phyloP scores from a whole-genome alignment of 2,888 invertebrate species.

The Acanthosepion pharaonis region DNA sequence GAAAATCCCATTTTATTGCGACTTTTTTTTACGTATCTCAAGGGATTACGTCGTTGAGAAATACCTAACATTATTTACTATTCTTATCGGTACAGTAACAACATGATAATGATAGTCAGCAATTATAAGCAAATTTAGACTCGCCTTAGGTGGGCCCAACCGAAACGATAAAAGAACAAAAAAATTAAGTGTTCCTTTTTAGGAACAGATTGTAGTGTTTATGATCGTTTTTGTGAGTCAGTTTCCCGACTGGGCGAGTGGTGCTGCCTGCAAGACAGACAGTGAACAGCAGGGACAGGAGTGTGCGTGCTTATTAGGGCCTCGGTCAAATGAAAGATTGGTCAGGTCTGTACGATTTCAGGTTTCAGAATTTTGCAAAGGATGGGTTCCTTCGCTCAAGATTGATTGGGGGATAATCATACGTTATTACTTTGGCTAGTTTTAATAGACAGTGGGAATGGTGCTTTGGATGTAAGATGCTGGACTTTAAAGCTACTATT shows the following conservation, averaged over 20 bases:
- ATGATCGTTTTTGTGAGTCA: not conserved
- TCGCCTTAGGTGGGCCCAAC: not conserved
- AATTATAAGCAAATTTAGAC: not conserved
- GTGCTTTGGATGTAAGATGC: not conserved
- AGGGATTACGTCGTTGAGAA: not conserved
- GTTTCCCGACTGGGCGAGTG: not conserved
- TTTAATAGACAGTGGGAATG: not conserved
- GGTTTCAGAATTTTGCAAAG: not conserved
- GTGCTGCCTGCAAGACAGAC: not conserved
- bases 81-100: not conserved
- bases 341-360: not conserved
- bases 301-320: not conserved
- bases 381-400: not conserved
- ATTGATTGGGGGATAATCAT: not conserved
- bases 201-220: not conserved
- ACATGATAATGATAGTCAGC: not conserved
- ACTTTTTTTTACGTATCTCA: not conserved
- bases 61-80: not conserved
- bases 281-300: not conserved
- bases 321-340: constrained; percentile 33
- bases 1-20: not conserved
- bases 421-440: not conserved
- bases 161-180: not conserved
- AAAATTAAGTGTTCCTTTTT: not conserved
- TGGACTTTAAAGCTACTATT: not conserved